Percentiles rank a stretch among this genome's conserved stretches.
phyloP scores from a whole-genome alignment of 2,113 vertebrate genomes.

The Corythornis vintsioides region DNA sequence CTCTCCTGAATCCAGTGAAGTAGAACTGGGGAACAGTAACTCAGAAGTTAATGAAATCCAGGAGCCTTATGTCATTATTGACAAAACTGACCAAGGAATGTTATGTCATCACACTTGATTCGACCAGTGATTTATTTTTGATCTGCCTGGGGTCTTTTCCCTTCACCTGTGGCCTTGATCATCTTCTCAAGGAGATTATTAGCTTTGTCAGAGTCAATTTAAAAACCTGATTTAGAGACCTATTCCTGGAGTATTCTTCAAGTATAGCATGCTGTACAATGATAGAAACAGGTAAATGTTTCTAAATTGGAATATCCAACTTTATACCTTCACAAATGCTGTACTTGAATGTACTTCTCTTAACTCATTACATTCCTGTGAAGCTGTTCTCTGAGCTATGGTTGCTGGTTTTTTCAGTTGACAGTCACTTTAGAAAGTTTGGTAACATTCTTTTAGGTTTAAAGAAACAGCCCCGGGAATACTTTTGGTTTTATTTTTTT shows the following conservation, averaged over 20 bases:
- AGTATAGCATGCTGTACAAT: neutral
- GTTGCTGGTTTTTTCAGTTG: neutral
- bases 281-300: neutral
- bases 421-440: neutral
- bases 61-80: conserved; percentile 67
- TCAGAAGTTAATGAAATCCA: conserved; percentile 6
- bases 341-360: neutral
- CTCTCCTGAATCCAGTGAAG: neutral
- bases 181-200: neutral
- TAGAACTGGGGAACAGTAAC: neutral
- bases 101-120: conserved; percentile 1
- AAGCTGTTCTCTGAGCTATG: neutral
- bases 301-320: neutral
- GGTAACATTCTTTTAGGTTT: neutral
- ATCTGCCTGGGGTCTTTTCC: neutral
- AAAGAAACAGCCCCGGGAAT: neutral
- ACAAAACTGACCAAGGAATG: neutral
- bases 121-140: neutral
- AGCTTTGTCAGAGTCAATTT: neutral
- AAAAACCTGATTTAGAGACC: neutral
- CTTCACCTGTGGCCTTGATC: conserved; percentile 21
- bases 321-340: neutral
- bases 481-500: neutral
- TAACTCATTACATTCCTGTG: neutral
- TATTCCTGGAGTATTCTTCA: neutral